Percentiles rank a stretch among this genome's conserved stretches.
These are phyloP conservation scores for Augiades crinisus DNA, from an alignment of 2,888 invertebrate genomes.

Conservation along the genomic window DNA sequence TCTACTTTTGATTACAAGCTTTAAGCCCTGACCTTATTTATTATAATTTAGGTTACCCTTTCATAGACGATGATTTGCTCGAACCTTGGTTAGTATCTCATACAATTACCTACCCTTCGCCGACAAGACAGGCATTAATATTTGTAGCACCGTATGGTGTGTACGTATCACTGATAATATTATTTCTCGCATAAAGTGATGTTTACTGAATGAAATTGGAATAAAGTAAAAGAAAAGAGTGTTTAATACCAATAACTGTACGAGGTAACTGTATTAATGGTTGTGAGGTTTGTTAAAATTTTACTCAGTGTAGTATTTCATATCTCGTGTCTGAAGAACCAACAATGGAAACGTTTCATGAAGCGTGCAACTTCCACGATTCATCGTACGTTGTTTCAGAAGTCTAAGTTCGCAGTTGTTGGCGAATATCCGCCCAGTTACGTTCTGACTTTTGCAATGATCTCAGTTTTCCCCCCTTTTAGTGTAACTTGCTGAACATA, in stretches of 20 bases:
- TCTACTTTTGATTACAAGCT: too few relatives aligned
- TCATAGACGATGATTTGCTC: constrained; percentile 16
- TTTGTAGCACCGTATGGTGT: neutral
- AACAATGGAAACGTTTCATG: constrained; percentile 51
- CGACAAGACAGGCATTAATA: constrained; percentile 4
- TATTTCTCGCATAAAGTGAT: too few relatives aligned
- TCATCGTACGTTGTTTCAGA: constrained; percentile 46
- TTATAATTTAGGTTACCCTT: neutral
- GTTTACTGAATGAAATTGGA: too few relatives aligned
- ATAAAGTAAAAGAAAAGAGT: too few relatives aligned
- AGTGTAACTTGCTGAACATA: neutral
- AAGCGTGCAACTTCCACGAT: constrained; percentile 48
- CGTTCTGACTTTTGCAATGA: constrained; percentile 11
- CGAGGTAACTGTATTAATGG: too few relatives aligned
- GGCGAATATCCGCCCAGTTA: constrained; percentile 37
- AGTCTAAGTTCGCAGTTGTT: constrained; percentile 54
- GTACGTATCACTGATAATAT: neutral
- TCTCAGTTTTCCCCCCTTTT: neutral
- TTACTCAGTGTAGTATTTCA: too few relatives aligned
- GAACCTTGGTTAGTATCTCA: too few relatives aligned
- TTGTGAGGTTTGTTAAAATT: too few relatives aligned
- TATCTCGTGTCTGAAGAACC: neutral
- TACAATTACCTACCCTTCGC: too few relatives aligned
- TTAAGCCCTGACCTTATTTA: neutral
- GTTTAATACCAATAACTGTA: too few relatives aligned